phyloP scores from a whole-genome alignment of 2,113 vertebrate species.

The Tonatia bakeri region DNA sequence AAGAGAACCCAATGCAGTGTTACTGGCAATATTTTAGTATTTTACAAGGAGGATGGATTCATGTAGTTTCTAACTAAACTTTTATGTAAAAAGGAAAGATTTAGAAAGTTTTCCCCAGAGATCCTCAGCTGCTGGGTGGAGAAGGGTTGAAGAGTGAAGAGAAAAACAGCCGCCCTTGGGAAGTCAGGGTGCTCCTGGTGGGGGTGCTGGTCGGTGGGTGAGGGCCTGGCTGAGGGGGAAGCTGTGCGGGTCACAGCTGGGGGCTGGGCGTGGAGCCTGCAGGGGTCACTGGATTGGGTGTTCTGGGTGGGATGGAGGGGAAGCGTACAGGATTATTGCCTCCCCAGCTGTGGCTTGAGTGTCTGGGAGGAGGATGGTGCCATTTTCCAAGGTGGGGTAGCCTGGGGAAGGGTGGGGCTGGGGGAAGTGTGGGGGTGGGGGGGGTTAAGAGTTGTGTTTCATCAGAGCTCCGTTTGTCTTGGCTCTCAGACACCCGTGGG shows the following conservation, averaged over 20 bases:
- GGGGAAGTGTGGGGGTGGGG: not conserved
- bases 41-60: not conserved
- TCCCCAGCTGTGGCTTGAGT: not conserved
- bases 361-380: not conserved
- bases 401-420: not conserved
- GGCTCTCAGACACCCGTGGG: not conserved
- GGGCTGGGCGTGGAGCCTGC: not conserved
- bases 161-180: not conserved
- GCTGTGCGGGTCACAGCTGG: not conserved
- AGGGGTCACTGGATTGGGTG: not conserved
- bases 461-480: not conserved
- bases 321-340: no score
- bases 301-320: accelerated
- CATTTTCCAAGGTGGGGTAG: not conserved
- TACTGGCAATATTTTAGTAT: not conserved
- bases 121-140: not conserved
- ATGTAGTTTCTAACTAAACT: not conserved
- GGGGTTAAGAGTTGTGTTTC: not conserved
- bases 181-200: not conserved
- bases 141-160: not conserved
- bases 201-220: not conserved
- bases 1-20: not conserved
- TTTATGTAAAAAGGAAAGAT: not conserved
- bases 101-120: not conserved
- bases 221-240: not conserved